Conservation (phyloP, 2,113 vertebrate species). For the Crotalus horridus region DNA sequence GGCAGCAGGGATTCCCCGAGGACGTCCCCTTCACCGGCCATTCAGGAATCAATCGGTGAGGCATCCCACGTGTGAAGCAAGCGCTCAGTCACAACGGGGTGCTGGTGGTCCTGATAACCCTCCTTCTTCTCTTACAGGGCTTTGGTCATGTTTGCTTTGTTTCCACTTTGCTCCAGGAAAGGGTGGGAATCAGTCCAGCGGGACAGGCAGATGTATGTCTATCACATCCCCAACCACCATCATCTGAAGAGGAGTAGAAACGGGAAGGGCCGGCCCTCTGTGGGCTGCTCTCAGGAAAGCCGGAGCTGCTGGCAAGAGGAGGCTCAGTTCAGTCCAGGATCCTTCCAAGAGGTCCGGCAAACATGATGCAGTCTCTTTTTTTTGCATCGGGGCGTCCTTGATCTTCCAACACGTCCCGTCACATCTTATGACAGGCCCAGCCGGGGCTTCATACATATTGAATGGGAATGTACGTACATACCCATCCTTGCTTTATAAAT, state of each 20-base stretch:
- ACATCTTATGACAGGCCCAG: accelerated
- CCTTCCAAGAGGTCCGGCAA: not conserved
- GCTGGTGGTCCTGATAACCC: not conserved
- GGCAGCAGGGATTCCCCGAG: not conserved
- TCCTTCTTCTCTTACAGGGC: too few species aligned
- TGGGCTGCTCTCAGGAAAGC: not conserved
- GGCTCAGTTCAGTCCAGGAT: not conserved
- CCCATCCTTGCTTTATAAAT: conserved; percentile 6
- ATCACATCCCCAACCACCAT: not conserved
- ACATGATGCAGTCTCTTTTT: not conserved
- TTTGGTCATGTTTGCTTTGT: not conserved
- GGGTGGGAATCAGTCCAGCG: not conserved
- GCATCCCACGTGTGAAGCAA: not conserved
- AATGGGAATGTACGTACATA: not conserved
- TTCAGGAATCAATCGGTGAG: not conserved
- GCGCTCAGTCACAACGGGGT: not conserved
- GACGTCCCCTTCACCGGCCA: not conserved
- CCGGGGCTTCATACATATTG: not conserved
- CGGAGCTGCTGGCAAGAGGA: not conserved
- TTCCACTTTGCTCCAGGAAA: not conserved
- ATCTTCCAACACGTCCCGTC: not conserved
- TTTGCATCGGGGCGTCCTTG: too few species aligned
- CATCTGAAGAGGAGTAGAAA: not conserved
- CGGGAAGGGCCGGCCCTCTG: too few species aligned
- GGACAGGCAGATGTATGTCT: not conserved